Base-by-base conservation (phyloP, 2,797 vertebrate species). In the Peromyscus nudipes region DNA sequence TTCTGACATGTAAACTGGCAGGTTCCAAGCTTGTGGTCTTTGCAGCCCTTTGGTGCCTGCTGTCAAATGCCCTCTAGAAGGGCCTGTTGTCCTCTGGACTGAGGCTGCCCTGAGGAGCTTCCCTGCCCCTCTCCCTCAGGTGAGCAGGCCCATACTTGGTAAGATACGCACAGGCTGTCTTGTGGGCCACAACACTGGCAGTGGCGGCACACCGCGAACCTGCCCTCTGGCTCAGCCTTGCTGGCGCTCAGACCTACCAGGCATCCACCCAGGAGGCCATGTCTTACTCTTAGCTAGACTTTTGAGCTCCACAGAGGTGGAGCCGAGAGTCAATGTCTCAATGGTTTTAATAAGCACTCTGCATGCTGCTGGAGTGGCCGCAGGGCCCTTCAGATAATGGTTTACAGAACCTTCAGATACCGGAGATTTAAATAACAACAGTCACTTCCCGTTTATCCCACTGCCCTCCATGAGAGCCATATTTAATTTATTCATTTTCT, bases 271-370 rank as follows among this genome's bases (percentile, higher is more conserved):
- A 25, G 27, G 11, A 37, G 25, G 73, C 55, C 73, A 49, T 4
- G 1, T 67, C 55, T 89, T 96, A 75, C 94, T 94, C 75, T 79
- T 87, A 65, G 55, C 62, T 75, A 83, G 37, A 57, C 69, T 92
- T 94, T 89, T 80, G 92, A 87, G 52, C 49, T 25, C 37, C 83
- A 52, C 73, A 89, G 49, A 90, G 17, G 43, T 57, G 82, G 52
- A 55, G 80, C 31, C 49, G 23, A 71, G 91, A 94, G 67, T 57
- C 57, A 75, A 19, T 83, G 34, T 94, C 87, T 75, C 21, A 27
- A 88, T 93, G 60, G 81, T 73, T 96, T 94, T 91, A 82, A 67
- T 49, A 79, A 64, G 52, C 64, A 27, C 29, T 76, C 49, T 73
- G 31, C n/a, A 11, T 31, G 49, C 34, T n/a, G 34, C 67, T n/a